Evolutionary conservation across 2,888 invertebrate species (phyloP).

Genomic region (Xanthorhoe spadicearia): DNA sequence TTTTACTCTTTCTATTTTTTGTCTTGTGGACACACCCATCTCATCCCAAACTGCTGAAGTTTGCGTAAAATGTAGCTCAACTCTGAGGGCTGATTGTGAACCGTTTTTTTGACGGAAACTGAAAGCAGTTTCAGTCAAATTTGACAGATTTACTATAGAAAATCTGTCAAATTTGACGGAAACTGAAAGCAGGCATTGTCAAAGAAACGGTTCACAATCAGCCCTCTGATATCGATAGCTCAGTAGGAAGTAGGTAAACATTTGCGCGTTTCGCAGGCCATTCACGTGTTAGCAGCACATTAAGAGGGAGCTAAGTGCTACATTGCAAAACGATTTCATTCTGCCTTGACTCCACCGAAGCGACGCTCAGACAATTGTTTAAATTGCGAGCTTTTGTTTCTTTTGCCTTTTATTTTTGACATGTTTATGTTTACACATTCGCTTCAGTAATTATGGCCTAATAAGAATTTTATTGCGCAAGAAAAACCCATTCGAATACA

Average conservation of each 20-base stretch:
- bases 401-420: constrained; percentile 16
- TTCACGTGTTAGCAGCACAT: constrained; percentile 41
- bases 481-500: not conserved
- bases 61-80: constrained; percentile 6
- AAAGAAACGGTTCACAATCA: too few relatives aligned
- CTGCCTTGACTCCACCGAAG: constrained; percentile 17
- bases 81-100: too few relatives aligned
- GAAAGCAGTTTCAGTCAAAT: too few relatives aligned
- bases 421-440: not conserved
- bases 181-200: too few relatives aligned
- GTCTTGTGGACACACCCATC: too few relatives aligned
- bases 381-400: constrained; percentile 17
- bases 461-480: not conserved
- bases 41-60: constrained; percentile 2
- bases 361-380: constrained; percentile 18
- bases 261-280: constrained; percentile 41
- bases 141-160: too few relatives aligned
- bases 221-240: constrained; percentile 12
- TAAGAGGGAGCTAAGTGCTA: constrained; percentile 31
- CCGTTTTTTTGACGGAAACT: too few relatives aligned
- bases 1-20: too few relatives aligned
- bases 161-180: too few relatives aligned
- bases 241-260: constrained; percentile 32
- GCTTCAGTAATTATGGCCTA: not conserved
- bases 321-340: constrained; percentile 33